phyloP scores from a whole-genome alignment of 2,888 invertebrate genomes.

The Pristionchus arcanus region DNA sequence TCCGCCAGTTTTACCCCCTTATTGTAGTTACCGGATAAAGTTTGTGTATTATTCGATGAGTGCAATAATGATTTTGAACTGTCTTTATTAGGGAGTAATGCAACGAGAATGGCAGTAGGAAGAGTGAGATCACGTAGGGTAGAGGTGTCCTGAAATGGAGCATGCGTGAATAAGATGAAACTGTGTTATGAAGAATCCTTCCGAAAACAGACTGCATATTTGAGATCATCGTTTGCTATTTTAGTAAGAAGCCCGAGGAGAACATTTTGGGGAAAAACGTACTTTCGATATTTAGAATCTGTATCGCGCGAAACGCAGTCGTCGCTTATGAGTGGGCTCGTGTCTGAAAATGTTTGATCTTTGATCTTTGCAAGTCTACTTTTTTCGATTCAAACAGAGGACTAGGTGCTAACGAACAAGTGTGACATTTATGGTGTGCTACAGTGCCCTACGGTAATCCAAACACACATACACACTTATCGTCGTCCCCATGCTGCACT shows the following conservation, averaged over 20 bases:
- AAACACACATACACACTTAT: not conserved
- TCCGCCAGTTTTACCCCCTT: not conserved
- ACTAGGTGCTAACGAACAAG: not conserved
- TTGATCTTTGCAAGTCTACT: not conserved
- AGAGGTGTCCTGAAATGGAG: not conserved
- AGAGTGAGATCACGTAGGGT: not conserved
- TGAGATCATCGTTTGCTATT: too few species aligned
- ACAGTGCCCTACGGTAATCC: not conserved
- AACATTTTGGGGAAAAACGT: not conserved
- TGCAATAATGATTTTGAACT: not conserved
- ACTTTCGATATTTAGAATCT: not conserved
- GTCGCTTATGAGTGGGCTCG: not conserved
- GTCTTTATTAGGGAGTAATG: not conserved
- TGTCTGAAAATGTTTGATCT: not conserved
- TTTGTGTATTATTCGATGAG: not conserved
- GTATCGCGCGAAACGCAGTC: not conserved
- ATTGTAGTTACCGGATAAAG: constrained; percentile 16
- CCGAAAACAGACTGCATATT: too few species aligned
- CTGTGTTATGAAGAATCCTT: too few species aligned
- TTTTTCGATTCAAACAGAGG: not conserved
- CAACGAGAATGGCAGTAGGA: not conserved
- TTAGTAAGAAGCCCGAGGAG: too few species aligned
- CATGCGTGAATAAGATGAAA: too few species aligned
- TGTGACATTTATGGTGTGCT: not conserved
- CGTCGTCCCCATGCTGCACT: not conserved